Evolutionary conservation across 2,113 vertebrate genomes (phyloP), one percentile per base, ranked within the genome.

Genomic region (Melanotaenia duboulayi): DNA sequence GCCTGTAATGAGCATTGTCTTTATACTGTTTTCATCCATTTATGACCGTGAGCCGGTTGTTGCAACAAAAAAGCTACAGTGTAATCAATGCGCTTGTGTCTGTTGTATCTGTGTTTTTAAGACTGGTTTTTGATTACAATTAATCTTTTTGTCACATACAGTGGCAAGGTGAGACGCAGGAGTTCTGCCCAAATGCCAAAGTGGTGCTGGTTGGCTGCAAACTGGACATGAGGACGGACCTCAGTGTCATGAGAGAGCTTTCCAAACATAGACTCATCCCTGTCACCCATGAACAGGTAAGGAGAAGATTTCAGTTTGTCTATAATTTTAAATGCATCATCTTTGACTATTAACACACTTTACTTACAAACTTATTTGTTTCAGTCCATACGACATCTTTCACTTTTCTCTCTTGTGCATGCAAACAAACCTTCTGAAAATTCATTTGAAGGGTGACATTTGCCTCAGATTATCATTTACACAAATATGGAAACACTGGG

Each of bases 131-230:
- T n/a, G n/a, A n/a, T n/a, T n/a, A n/a, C n/a, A n/a, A n/a, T n/a
- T n/a, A n/a, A n/a, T n/a, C 35, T 66, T 10, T 9, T 44, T 65
- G 7, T 32, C 4, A 28, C 7, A 28, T 57, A 48, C 90, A 99
- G 97, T 99, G 97, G 97, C 97, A 97, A 87, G 94, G 95, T 19
- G 97, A 99, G 80, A 97, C 95, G 0, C 97, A 98, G 90, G 97
- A 98, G 90, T 99, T 98, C 92, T 99, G 97, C 85, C 97, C 97
- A 68, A 96, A 94, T 0, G 97, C 97, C 6, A 98, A 98, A 92
- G 94, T 98, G n/a, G 96, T 99, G 63, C 93, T 99, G 82, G 97
- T 99, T 0, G 97, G 97, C 89, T 98, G 96, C 90, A 99, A 99
- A 87, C 83, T 98, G 94, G 97, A 99, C 92, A 96, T 97, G 96